Evolutionary conservation across 1,140 invertebrate species (phyloP).

Genomic region (Anadara kagoshimensis): DNA sequence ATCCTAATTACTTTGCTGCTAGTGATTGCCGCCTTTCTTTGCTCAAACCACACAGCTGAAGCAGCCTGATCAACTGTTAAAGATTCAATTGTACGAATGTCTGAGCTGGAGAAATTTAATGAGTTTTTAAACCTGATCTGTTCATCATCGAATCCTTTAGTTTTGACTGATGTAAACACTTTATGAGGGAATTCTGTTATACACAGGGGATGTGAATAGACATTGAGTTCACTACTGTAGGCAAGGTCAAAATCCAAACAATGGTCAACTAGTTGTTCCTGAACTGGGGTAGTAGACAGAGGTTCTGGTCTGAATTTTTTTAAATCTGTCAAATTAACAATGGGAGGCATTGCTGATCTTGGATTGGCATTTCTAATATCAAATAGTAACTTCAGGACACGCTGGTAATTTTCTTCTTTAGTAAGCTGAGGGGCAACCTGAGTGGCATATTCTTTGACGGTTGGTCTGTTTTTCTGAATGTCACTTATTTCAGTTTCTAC

Average conservation of each 20-base stretch:
- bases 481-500: background rate
- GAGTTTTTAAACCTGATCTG: background rate
- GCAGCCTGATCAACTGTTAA: background rate
- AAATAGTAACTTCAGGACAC: background rate
- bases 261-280: background rate
- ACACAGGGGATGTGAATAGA: background rate
- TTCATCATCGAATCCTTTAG: background rate
- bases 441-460: background rate
- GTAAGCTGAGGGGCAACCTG: background rate
- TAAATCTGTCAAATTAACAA: background rate
- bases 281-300: background rate
- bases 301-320: background rate
- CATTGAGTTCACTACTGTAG: background rate
- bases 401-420: background rate
- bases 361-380: slow-evolving; percentile 12
- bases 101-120: too few relatives aligned
- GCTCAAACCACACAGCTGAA: slow-evolving; percentile 11
- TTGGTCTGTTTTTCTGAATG: background rate
- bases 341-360: background rate
- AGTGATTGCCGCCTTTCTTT: slow-evolving; percentile 10
- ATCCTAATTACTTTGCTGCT: background rate
- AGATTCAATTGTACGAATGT: background rate
- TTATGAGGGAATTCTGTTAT: slow-evolving; percentile 1
- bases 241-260: background rate
- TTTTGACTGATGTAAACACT: background rate